Evolutionary conservation across 2,797 vertebrate genomes (phyloP).

Genomic region (Dallia pectoralis): DNA sequence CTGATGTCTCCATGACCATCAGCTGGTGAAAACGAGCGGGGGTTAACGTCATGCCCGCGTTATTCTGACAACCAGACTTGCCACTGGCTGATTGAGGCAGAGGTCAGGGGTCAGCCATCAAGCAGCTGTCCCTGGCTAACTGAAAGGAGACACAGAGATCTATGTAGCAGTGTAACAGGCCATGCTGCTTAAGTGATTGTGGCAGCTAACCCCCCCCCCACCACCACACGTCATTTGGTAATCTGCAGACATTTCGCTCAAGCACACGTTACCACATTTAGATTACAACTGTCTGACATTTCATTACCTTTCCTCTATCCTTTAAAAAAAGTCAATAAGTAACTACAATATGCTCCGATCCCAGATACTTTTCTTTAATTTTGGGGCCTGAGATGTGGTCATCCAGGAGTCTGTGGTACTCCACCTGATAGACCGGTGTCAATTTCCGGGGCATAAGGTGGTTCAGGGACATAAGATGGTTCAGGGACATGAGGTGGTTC

Average conservation of each 20-base stretch:
- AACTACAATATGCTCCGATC: too few species aligned
- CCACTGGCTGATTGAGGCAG: constrained; percentile 45
- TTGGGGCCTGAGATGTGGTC: constrained; percentile 10
- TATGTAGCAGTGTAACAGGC: constrained; percentile 24
- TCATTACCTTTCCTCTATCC: constrained; percentile 49
- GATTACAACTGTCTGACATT: constrained; percentile 53
- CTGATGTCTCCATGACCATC: constrained; percentile 56
- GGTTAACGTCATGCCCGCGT: constrained; percentile 54
- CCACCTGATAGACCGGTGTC: constrained; percentile 22
- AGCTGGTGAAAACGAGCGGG: constrained; percentile 47
- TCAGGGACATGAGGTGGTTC: background rate
- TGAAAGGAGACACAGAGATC: constrained; percentile 19
- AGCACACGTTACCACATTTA: constrained; percentile 51
- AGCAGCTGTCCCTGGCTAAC: constrained; percentile 1
- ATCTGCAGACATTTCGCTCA: constrained; percentile 53
- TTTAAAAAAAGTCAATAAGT: constrained; percentile 29
- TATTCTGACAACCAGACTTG: constrained; percentile 44
- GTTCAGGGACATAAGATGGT: background rate
- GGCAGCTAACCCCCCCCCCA: constrained; percentile 38
- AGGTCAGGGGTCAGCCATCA: constrained; percentile 58
- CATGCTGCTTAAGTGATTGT: constrained; percentile 49
- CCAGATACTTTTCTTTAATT: constrained; percentile 8
- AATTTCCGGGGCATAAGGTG: too few species aligned
- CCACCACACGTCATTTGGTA: constrained; percentile 48
- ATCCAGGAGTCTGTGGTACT: constrained; percentile 19